A percentile compares a stretch with the other conserved stretches of the same genome.
Evolutionary conservation across 2,888 invertebrate genomes (phyloP).

Genomic region (Stegana nigrithorax): DNA sequence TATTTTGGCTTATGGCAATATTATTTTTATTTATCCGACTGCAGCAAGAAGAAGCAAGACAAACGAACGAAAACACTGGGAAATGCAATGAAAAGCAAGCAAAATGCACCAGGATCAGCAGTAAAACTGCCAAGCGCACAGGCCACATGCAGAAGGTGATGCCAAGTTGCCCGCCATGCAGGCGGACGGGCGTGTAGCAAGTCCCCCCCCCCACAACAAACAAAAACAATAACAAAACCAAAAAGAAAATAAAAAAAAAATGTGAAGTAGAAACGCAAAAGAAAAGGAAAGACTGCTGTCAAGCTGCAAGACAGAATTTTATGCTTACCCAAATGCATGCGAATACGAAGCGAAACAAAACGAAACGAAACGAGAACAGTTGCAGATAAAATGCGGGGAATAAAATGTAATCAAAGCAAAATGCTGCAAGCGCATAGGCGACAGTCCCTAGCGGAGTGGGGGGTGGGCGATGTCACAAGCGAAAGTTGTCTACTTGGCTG

Average conservation of each 20-base stretch:
- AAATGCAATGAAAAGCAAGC: background rate
- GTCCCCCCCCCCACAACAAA: no score
- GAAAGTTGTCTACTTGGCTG: no score
- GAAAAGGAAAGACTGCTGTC: conserved; percentile 10
- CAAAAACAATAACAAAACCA: no score
- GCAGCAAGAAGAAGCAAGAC: background rate
- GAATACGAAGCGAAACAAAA: background rate
- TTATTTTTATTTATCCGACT: background rate
- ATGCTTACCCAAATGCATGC: background rate
- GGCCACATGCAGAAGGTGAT: no score
- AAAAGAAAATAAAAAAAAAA: no score
- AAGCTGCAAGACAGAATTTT: conserved; percentile 4
- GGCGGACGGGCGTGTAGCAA: no score
- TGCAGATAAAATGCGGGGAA: no score
- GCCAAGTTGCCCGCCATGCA: no score
- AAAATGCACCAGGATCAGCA: background rate
- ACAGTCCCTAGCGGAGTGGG: no score
- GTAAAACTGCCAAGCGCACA: background rate
- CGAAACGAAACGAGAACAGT: background rate
- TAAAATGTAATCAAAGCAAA: conserved; percentile 1
- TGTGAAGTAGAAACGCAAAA: background rate
- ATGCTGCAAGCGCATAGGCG: no score
- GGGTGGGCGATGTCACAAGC: no score
- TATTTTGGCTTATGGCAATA: background rate
- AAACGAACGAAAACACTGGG: background rate